These are phyloP conservation scores for Sinella curviseta DNA, from an alignment of 1,140 invertebrate genomes.

Conservation along the genomic window DNA sequence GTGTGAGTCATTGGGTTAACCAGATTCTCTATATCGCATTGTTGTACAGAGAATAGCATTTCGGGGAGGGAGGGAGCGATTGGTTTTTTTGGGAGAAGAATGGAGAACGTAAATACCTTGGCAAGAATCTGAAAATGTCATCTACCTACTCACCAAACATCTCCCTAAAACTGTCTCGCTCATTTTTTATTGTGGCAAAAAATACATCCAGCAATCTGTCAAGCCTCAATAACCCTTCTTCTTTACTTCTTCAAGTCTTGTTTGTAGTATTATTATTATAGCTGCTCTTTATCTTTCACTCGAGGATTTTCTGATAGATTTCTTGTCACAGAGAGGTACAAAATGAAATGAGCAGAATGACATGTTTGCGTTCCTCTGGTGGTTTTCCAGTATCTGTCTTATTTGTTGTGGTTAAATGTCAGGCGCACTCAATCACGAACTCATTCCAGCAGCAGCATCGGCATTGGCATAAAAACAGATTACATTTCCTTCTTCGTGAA, in stretches of 20 bases:
- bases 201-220: neutral
- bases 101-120: neutral
- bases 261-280: too few relatives aligned
- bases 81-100: neutral
- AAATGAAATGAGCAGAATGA: conserved; percentile 13
- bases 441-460: neutral
- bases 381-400: neutral
- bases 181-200: neutral
- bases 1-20: conserved; percentile 24
- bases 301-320: neutral
- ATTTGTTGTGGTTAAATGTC: conserved; percentile 12
- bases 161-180: neutral
- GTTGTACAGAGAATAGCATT: too few relatives aligned
- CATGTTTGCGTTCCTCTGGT: conserved; percentile 24
- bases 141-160: neutral
- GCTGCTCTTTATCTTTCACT: too few relatives aligned
- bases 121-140: neutral
- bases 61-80: too few relatives aligned
- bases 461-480: neutral
- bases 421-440: neutral
- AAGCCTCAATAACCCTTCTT: neutral
- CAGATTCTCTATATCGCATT: too few relatives aligned
- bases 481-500: neutral
- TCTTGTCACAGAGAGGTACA: neutral
- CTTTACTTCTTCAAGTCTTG: too few relatives aligned